Evolutionary conservation across 2,888 invertebrate species (phyloP).

Genomic region (Ligdia adustata): DNA sequence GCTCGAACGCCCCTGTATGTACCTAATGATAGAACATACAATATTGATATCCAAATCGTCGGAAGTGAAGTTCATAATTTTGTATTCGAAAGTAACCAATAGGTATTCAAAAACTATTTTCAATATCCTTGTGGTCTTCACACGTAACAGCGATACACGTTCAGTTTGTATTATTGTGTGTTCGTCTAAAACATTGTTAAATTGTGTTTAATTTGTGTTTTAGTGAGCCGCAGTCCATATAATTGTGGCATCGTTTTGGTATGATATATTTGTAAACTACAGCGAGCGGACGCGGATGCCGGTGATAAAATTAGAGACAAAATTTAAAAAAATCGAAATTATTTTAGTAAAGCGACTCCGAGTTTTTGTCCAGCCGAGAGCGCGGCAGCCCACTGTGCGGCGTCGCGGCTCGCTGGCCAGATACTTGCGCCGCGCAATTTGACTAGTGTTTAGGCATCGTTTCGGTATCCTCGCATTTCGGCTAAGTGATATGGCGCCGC

Average conservation of each 20-base stretch:
- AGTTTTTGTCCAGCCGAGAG: constrained; percentile 41
- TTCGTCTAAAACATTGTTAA: constrained; percentile 51
- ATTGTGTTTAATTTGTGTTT: constrained; percentile 56
- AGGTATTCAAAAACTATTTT: constrained; percentile 50
- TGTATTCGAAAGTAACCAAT: constrained; percentile 62
- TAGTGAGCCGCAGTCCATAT: constrained; percentile 65
- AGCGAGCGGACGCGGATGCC: constrained; percentile 78
- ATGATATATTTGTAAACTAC: constrained; percentile 80
- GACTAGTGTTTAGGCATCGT: constrained; percentile 81
- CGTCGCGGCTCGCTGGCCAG: constrained; percentile 34
- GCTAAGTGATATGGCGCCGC: constrained; percentile 80
- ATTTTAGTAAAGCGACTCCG: constrained; percentile 62
- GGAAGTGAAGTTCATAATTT: constrained; percentile 53
- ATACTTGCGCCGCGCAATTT: constrained; percentile 52
- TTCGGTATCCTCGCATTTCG: constrained; percentile 84
- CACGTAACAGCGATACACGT: constrained; percentile 79
- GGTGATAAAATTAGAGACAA: constrained; percentile 81
- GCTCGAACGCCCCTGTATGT: constrained; percentile 53
- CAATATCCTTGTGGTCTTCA: constrained; percentile 83
- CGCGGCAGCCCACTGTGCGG: constrained; percentile 40
- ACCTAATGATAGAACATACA: constrained; percentile 31
- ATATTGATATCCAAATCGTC: constrained; percentile 32
- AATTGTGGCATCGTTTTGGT: constrained; percentile 67
- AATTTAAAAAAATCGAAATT: constrained; percentile 79
- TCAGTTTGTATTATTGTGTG: constrained; percentile 66